Percentiles rank a stretch among this genome's conserved stretches.
These are phyloP conservation scores for Umimayanthus kanabou DNA, from an alignment of 92 coral and sea anemone species.

Conservation along the genomic window DNA sequence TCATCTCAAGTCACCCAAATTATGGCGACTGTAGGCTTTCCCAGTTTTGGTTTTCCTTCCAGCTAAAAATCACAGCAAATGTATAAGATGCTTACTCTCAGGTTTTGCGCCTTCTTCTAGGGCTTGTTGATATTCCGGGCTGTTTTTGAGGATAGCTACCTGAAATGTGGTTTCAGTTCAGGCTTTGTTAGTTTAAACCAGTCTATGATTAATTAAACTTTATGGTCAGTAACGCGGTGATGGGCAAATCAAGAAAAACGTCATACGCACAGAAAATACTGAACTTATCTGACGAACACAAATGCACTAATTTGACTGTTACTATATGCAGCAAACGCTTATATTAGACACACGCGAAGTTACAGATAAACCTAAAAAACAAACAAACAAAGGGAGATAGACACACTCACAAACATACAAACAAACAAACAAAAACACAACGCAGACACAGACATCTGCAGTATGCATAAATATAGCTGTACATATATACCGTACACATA, in stretches of 20 bases:
- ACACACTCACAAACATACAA: no score
- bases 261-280: no score
- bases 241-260: neutral
- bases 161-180: neutral
- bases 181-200: neutral
- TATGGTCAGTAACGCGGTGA: neutral
- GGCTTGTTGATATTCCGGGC: constrained; percentile 4
- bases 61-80: neutral
- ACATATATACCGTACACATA: no score
- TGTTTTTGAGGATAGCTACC: constrained; percentile 5
- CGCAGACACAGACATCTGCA: no score
- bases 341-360: no score
- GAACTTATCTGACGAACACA: no score
- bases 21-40: neutral
- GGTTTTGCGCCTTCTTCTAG: neutral
- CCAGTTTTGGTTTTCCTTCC: neutral
- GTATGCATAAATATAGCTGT: no score
- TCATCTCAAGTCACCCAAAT: neutral
- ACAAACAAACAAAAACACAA: no score
- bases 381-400: no score
- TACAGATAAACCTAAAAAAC: no score
- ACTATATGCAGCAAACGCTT: no score
- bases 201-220: neutral
- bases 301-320: no score
- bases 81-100: neutral